Conservation (phyloP, 2,113 vertebrate genomes). For the Litocranius walleri region DNA sequence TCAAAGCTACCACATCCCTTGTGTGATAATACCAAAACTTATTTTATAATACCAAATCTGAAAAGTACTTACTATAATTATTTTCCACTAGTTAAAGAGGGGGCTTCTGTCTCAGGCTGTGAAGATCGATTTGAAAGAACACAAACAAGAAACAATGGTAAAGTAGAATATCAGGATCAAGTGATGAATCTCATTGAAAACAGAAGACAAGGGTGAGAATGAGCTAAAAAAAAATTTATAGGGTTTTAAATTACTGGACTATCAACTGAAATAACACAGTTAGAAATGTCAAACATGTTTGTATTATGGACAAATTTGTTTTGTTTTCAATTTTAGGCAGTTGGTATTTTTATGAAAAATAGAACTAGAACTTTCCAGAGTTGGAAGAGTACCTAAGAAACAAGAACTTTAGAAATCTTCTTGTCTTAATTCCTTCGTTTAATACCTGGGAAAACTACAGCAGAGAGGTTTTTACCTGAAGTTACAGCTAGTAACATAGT, state of each 20-base stretch:
- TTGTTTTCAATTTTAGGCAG: neutral
- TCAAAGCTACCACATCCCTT: neutral
- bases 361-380: neutral
- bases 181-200: neutral
- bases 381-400: neutral
- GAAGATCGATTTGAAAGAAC: slow-evolving; percentile 6
- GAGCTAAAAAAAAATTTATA: neutral
- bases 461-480: neutral
- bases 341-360: neutral
- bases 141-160: neutral
- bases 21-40: neutral
- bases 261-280: neutral
- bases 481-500: neutral
- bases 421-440: neutral
- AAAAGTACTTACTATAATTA: neutral
- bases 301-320: neutral
- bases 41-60: neutral
- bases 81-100: neutral
- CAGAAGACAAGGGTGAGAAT: neutral
- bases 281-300: neutral
- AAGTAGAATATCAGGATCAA: neutral
- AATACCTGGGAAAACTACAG: neutral
- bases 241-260: neutral
- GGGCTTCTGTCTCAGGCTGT: neutral
- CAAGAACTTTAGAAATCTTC: neutral